Evolutionary conservation across 1,140 invertebrate species (phyloP), one percentile per base, ranked within the genome.

Genomic region (Nasonia longicornis): DNA sequence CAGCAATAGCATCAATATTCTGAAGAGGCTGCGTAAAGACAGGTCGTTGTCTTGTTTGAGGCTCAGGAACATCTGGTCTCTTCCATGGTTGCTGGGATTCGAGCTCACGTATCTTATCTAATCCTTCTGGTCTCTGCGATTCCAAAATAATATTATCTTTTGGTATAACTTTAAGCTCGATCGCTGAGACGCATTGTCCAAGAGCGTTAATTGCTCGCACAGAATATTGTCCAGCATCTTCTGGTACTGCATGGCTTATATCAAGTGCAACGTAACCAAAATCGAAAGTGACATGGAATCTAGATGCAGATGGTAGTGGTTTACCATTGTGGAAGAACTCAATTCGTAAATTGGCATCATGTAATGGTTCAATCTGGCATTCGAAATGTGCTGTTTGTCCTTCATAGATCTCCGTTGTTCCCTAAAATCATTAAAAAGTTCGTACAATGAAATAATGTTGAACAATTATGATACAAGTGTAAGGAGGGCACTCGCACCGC

Each of bases 251-350:
- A 84, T 98, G 96, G 72, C 93, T 93, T 86, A 99, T 97, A 89
- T 98, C 97, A 83, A 99, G 91, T 64, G 97, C 96, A 73, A 98
- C 95, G 85, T 98, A 98, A 85, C 97, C 97, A 91, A 99, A 99
- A 90, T 98, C 97, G 87, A 97, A 97, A 70, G 97, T 97, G 83
- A 97, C 96, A 89, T 98, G 97, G 94, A 96, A 97, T 85, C 96
- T 93, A 69, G 96, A 94, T 67, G 96, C 96, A 84, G 95, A 96
- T 87, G 95, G 95, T 84, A 98, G 90, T 45, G 96, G 95, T 90
- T 97, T 96, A 79, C 96, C 96, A 88, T 98, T 97, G 85, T 97
- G 96, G 86, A 95, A 97, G 91, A 97, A 97, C 90, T 98, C 96
- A 82, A 98, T 95, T 78, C 95, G 93, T 80, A 98, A 90, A 88